phyloP scores from a whole-genome alignment of 1,140 invertebrate species.

The Cotesia vestalis region DNA sequence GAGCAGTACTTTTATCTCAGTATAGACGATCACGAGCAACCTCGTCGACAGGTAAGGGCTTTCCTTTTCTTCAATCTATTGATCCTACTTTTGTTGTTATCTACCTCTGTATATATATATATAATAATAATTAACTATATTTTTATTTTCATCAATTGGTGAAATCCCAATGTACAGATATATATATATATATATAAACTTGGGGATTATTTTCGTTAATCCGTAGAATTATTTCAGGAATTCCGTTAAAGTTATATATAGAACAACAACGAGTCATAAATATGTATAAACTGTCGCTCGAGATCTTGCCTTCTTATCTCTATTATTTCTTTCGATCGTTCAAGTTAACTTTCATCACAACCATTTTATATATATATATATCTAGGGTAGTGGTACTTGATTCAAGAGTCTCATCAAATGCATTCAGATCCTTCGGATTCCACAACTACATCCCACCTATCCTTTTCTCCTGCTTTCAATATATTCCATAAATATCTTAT shows the following conservation, averaged over 20 bases:
- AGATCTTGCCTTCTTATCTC: slow-evolving; percentile 27
- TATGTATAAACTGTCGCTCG: slow-evolving; percentile 37
- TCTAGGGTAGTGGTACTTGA: too few species aligned
- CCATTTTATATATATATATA: too few species aligned
- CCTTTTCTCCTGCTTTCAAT: too few species aligned
- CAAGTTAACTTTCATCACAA: neutral
- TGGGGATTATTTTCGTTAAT: neutral
- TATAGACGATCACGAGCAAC: slow-evolving; percentile 19
- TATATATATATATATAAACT: too few species aligned
- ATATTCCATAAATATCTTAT: too few species aligned
- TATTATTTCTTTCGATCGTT: slow-evolving; percentile 9
- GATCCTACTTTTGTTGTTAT: neutral
- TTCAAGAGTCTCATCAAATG: too few species aligned
- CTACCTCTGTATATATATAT: neutral
- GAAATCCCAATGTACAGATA: too few species aligned
- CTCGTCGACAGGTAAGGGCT: neutral
- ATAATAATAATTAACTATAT: too few species aligned
- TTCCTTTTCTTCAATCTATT: slow-evolving; percentile 6
- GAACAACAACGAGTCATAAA: slow-evolving; percentile 32
- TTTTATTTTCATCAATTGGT: too few species aligned
- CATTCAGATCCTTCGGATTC: too few species aligned
- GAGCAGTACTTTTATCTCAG: slow-evolving; percentile 17
- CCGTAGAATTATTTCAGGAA: slow-evolving; percentile 33
- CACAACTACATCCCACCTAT: too few species aligned
- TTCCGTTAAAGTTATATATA: neutral